Base-by-base conservation (phyloP, 2,797 vertebrate species). In the Anableps anableps region DNA sequence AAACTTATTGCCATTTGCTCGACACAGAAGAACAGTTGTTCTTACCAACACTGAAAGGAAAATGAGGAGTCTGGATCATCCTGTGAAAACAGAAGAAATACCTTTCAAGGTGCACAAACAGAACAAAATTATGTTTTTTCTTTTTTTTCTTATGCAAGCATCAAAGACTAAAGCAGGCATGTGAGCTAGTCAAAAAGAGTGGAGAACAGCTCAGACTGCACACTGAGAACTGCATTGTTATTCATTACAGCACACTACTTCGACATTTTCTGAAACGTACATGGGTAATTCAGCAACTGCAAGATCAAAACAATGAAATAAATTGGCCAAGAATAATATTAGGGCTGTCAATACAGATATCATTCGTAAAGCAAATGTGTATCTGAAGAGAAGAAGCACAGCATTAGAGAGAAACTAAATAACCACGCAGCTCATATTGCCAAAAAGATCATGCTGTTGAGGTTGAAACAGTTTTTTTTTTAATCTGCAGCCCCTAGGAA, bases 301-400 rank as follows among this genome's bases (percentile, higher is more conserved):
- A 21, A 83, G 85, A 93, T 93, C 89, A 90, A 89, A 93, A 94
- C 90, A 92, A 86, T 91, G 80, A 90, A 90, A 87, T 75, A 85
- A 88, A 93, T 72, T 85, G 89, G 83, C 5, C 0, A 60, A 76
- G 85, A 89, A 83, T 85, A 80, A 80, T 85, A 84, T 83, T 58
- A 85, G 78, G 83, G 74, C 77, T 88, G 87, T 89, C 87, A 88
- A 84, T 88, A 77, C 31, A 71, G 77, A 51, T 43, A 38, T 84
- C 89, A 80, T 83, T 23, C 19, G 82, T 80, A 89, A 88, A 72
- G 66, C 34, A 51, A 55, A 68, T 76, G 84, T 77, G 80, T 80
- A 80, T 71, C 41, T n/a, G 62, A 72, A 68, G 51, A 45, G 45
- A 62, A 70, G 74, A 29, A 48, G 43, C n/a, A 82, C 47, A 85